phyloP scores from a whole-genome alignment of 2,113 vertebrate species.

The Sclerurus mexicanus region DNA sequence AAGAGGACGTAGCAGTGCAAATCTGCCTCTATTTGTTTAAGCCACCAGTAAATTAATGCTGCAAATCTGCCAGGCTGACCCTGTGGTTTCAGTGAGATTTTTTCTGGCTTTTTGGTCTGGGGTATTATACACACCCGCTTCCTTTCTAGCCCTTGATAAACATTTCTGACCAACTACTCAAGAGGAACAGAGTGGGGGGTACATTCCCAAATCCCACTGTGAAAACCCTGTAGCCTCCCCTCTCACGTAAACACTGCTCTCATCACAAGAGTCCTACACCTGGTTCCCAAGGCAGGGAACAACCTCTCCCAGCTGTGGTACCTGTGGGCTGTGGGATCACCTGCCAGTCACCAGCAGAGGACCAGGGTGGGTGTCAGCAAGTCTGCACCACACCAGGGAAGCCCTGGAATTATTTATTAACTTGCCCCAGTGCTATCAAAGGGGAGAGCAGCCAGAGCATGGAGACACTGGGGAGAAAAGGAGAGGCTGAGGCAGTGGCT shows the following conservation, averaged over 20 bases:
- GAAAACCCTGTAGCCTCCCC: neutral
- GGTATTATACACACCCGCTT: conserved; percentile 23
- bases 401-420: neutral
- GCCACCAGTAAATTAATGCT: neutral
- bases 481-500: rapidly evolving
- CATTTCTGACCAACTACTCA: conserved; percentile 13
- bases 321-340: rapidly evolving
- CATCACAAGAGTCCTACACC: neutral
- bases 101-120: conserved; percentile 44
- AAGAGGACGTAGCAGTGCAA: neutral
- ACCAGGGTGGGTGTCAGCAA: neutral
- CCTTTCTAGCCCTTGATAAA: conserved; percentile 43
- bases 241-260: neutral
- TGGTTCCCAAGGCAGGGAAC: rapidly evolving
- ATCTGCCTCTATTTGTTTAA: conserved; percentile 3
- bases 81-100: conserved; percentile 29
- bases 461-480: neutral
- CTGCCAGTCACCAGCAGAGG: neutral
- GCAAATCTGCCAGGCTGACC: conserved; percentile 18
- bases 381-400: rapidly evolving
- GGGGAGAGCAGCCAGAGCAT: neutral
- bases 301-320: rapidly evolving
- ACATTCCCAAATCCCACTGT: neutral
- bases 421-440: neutral
- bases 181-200: neutral